phyloP scores from a whole-genome alignment of 2,113 vertebrate genomes.

The Mirounga angustirostris region DNA sequence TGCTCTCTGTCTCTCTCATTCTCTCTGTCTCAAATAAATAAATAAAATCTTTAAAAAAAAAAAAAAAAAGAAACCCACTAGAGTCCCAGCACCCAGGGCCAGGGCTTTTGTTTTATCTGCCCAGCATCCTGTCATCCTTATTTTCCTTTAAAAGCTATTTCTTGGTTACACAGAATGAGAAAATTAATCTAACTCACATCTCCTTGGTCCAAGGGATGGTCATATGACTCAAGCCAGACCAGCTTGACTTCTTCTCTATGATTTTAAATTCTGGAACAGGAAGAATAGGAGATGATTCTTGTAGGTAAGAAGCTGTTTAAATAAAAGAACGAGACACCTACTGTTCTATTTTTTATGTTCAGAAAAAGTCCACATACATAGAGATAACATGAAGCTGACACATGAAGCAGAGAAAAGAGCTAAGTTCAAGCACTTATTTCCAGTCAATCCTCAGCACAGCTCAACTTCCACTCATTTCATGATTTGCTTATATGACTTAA shows the following conservation, averaged over 20 bases:
- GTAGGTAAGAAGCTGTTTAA: background rate
- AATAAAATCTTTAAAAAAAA: too few species aligned
- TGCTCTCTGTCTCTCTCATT: too few species aligned
- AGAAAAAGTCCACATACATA: background rate
- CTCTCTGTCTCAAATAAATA: too few species aligned
- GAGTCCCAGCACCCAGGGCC: rapidly evolving
- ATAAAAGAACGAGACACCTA: background rate
- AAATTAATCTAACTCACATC: background rate
- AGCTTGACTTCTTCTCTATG: background rate
- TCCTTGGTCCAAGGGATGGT: background rate
- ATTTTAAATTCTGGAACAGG: background rate
- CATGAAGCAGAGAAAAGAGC: background rate
- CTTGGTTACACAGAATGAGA: background rate
- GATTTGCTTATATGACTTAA: background rate
- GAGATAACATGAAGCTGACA: background rate
- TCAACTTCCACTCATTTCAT: background rate
- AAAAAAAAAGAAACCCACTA: background rate
- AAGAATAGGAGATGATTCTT: background rate
- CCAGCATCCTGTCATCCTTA: background rate
- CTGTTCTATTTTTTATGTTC: background rate
- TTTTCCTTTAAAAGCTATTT: background rate
- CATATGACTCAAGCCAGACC: background rate
- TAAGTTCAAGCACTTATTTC: too few species aligned
- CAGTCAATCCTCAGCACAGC: background rate
- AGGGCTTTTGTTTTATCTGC: background rate